Percentiles rank a stretch among this genome's conserved stretches.
phyloP scores from a whole-genome alignment of 1,140 invertebrate species.

The Drosophila pseudoananassae region DNA sequence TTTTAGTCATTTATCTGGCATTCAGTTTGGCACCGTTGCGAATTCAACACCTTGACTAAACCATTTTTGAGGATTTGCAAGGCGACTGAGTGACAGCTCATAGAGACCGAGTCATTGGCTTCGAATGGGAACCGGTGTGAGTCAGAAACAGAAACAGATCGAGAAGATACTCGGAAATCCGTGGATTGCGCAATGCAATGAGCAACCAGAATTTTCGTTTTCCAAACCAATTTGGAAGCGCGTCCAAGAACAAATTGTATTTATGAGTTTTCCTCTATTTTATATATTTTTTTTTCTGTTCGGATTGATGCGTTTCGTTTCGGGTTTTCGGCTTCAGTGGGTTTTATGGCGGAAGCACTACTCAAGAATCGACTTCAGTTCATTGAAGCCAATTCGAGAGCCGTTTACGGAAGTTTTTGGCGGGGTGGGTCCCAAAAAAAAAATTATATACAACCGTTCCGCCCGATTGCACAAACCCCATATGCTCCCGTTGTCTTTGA shows the following conservation, averaged over 20 bases:
- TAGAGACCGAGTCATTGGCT: constrained; percentile 26
- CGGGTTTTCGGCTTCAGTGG: constrained; percentile 76
- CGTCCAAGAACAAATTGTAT: constrained; percentile 42
- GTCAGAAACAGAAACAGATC: constrained; percentile 7
- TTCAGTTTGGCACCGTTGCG: neutral
- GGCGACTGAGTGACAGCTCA: constrained; percentile 29
- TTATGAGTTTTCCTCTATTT: constrained; percentile 30
- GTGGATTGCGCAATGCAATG: constrained; percentile 39
- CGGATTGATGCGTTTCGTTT: constrained; percentile 52
- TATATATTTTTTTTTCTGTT: constrained; percentile 8
- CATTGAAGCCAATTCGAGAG: constrained; percentile 54
- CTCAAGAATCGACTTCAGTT: constrained; percentile 60
- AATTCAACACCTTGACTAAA: constrained; percentile 22
- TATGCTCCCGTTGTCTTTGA: constrained; percentile 42
- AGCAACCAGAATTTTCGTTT: constrained; percentile 29
- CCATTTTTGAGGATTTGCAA: constrained; percentile 18
- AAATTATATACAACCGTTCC: constrained; percentile 36
- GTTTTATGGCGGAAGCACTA: constrained; percentile 71
- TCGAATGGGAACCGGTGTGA: neutral
- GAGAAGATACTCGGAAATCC: constrained; percentile 30
- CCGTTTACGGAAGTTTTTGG: constrained; percentile 68
- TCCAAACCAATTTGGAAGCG: constrained; percentile 33
- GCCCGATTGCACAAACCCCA: constrained; percentile 47
- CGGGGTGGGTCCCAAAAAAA: constrained; percentile 42
- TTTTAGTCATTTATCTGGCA: too few relatives aligned